These are phyloP conservation scores for Babylonia areolata DNA, from an alignment of 1,140 invertebrate species.

Conservation along the genomic window DNA sequence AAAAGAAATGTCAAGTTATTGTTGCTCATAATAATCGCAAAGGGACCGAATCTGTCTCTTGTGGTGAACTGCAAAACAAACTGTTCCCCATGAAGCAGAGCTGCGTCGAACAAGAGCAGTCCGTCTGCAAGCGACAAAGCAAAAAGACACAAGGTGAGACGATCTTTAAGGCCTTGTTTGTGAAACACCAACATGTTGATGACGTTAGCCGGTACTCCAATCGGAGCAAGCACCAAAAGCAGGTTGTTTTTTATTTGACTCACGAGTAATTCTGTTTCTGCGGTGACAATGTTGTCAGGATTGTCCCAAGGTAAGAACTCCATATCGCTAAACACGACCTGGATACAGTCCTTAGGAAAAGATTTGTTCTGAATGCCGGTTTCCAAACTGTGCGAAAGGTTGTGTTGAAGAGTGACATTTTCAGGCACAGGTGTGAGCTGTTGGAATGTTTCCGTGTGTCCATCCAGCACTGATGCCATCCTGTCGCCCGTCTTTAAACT, in stretches of 20 bases:
- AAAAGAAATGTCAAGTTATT: not conserved
- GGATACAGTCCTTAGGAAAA: too few relatives aligned
- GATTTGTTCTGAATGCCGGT: too few relatives aligned
- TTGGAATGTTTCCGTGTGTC: too few relatives aligned
- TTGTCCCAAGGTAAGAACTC: not conserved
- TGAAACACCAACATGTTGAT: constrained; percentile 9
- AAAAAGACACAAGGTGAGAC: constrained; percentile 12
- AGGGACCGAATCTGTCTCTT: not conserved
- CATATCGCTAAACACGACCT: not conserved
- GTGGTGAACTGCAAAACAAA: not conserved
- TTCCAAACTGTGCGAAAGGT: too few relatives aligned
- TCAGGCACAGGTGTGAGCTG: too few relatives aligned
- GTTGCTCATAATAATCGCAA: not conserved
- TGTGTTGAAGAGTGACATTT: too few relatives aligned
- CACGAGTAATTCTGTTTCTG: not conserved
- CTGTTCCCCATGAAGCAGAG: not conserved
- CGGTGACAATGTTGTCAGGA: not conserved
- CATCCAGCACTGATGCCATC: too few relatives aligned
- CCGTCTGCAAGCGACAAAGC: not conserved
- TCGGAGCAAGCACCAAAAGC: not conserved
- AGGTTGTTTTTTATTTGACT: not conserved
- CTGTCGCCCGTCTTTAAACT: too few relatives aligned
- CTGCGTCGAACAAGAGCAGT: not conserved
- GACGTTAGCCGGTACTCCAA: constrained; percentile 13
- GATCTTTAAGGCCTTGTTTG: constrained; percentile 18